Percentiles rank a stretch among this genome's conserved stretches.
phyloP scores from a whole-genome alignment of 2,888 invertebrate species.

The Nematopogon swammerdamellus region DNA sequence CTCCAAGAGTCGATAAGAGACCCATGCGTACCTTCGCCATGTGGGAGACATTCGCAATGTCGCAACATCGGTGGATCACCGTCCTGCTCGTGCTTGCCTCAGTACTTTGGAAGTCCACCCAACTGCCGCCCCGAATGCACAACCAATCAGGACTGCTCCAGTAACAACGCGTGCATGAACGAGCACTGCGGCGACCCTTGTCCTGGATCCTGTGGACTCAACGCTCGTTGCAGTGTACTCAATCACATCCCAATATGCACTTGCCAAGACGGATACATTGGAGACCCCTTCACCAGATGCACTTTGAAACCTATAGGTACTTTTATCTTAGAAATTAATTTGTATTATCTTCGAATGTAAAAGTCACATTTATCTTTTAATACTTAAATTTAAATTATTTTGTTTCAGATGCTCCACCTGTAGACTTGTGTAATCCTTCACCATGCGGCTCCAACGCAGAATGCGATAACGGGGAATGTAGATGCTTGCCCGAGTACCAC shows the following conservation, averaged over 20 bases:
- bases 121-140: slow-evolving; percentile 66
- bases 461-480: slow-evolving; percentile 66
- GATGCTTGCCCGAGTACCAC: slow-evolving; percentile 68
- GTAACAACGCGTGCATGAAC: slow-evolving; percentile 61
- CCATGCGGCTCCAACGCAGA: slow-evolving; percentile 73
- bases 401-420: slow-evolving; percentile 23
- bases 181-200: slow-evolving; percentile 67
- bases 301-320: slow-evolving; percentile 29
- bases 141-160: slow-evolving; percentile 64
- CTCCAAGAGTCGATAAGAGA: slow-evolving; percentile 37
- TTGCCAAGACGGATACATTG: slow-evolving; percentile 55
- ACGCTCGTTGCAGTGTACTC: slow-evolving; percentile 55
- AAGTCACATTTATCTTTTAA: slow-evolving; percentile 4
- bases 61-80: slow-evolving; percentile 50
- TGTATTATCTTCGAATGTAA: no score
- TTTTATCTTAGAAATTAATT: no score
- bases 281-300: slow-evolving; percentile 59
- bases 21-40: slow-evolving; percentile 66
- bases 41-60: slow-evolving; percentile 63
- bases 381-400: slow-evolving; percentile 1
- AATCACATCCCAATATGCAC: slow-evolving; percentile 63
- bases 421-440: slow-evolving; percentile 62
- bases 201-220: slow-evolving; percentile 63
- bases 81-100: slow-evolving; percentile 59
- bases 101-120: slow-evolving; percentile 63